Base-by-base conservation (phyloP, 23 tunicate genomes). In the Pegea sp. region DNA sequence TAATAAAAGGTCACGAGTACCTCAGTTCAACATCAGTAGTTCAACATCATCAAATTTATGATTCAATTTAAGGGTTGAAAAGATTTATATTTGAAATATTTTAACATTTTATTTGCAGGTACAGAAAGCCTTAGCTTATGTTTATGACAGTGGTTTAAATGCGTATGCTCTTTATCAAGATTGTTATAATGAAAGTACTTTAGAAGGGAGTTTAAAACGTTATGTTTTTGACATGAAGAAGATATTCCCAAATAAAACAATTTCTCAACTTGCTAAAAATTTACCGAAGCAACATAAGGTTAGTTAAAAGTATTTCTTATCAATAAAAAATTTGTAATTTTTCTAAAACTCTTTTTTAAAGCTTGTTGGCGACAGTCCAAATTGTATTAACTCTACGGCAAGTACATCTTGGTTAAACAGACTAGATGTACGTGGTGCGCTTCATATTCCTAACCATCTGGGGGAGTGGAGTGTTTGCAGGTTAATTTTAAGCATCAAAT, bases 81-180 rank as follows among this genome's bases (percentile, higher is more conserved):
- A n/a, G n/a, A n/a, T n/a, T n/a, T n/a, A n/a, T n/a, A n/a, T n/a
- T n/a, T n/a, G n/a, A n/a, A n/a, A n/a, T n/a, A n/a, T n/a, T n/a
- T n/a, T n/a, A n/a, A n/a, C n/a, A n/a, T n/a, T n/a, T n/a, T n/a
- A n/a, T 33, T 53, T 19, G 5, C 46, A 78, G 92, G 78, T 78
- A 19, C 68, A 32, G 31, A 59, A 71, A 56, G 93, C 57, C 16
- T 32, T 61, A 24, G 61, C 61, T 8, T 42, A 49, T 3, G 73
- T 80, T 1, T 80, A 71, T 69, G 54, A 50, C 54, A 32, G 58
- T 30, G 95, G 95, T 50, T 33, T 84, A 53, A 84, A 84, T 57
- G 59, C 56, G 11, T 84, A 84, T 46, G 95, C 95, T 27, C 56
- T 84, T 24, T 84, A 84, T 44, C 62, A 68, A 44, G 95, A 84